Percentiles rank a stretch among this genome's conserved stretches.
phyloP scores from a whole-genome alignment of 2,888 invertebrate species.

The Teleiodes luculella region DNA sequence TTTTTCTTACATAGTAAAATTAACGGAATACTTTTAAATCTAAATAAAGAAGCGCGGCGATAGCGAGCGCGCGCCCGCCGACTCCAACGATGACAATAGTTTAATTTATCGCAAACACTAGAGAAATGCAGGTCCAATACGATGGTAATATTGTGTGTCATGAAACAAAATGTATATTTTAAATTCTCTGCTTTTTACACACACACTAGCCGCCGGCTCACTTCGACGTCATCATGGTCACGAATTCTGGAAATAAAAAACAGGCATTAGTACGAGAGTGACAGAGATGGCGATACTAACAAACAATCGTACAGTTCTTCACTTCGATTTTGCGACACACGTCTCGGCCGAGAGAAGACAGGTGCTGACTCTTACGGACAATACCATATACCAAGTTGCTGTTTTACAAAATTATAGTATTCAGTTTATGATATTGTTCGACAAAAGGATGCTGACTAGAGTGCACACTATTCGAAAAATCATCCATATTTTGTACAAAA shows the following conservation, averaged over 20 bases:
- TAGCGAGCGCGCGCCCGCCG: slow-evolving; percentile 23
- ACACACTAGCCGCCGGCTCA: slow-evolving; percentile 87
- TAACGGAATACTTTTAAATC: slow-evolving; percentile 78
- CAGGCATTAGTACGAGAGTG: not conserved
- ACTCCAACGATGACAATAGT: slow-evolving; percentile 77
- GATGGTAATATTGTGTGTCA: slow-evolving; percentile 80
- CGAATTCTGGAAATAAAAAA: slow-evolving; percentile 89
- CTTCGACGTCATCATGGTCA: slow-evolving; percentile 99
- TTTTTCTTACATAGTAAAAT: slow-evolving; percentile 73
- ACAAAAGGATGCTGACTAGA: no score
- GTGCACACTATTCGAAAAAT: no score
- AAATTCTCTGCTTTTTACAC: slow-evolving; percentile 80
- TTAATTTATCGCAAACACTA: slow-evolving; percentile 79
- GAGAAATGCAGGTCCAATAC: slow-evolving; percentile 81
- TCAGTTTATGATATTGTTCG: no score
- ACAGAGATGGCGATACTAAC: no score
- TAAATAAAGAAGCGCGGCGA: slow-evolving; percentile 60
- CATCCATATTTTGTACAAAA: no score
- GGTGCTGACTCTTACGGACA: no score
- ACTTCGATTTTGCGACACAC: no score
- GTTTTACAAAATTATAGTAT: no score
- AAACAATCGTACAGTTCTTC: no score
- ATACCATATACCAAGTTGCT: no score
- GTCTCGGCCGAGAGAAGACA: no score
- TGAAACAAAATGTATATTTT: slow-evolving; percentile 81